These are phyloP conservation scores for Thymallus thymallus DNA, from an alignment of 2,113 vertebrate species.

Conservation along the genomic window DNA sequence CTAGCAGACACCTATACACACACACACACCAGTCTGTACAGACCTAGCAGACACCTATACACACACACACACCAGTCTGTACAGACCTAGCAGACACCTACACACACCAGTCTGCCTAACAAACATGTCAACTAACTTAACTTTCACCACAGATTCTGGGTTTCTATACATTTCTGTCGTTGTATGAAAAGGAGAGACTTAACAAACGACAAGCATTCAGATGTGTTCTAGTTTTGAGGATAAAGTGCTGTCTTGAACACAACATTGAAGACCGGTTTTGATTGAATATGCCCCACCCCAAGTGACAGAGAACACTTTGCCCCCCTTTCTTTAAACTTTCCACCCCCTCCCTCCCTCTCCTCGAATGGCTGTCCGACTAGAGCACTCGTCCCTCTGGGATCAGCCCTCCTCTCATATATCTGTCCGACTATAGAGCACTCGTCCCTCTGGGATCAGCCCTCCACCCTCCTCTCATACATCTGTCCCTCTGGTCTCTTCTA, in stretches of 20 bases:
- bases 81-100: too few relatives aligned
- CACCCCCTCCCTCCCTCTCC: slow-evolving; percentile 18
- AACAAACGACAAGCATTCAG: too few relatives aligned
- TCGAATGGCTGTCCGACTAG: slow-evolving; percentile 29
- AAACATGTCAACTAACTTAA: background rate
- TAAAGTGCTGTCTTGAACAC: too few relatives aligned
- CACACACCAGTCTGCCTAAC: background rate
- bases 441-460: slow-evolving; percentile 52
- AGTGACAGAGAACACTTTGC: background rate
- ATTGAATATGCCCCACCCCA: too few relatives aligned
- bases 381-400: slow-evolving; percentile 55
- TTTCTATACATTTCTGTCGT: too few relatives aligned
- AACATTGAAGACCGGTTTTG: too few relatives aligned
- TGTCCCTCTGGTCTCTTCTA: slow-evolving; percentile 50
- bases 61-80: too few relatives aligned
- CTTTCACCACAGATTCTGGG: background rate
- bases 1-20: too few relatives aligned
- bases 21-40: background rate
- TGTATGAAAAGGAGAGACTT: too few relatives aligned
- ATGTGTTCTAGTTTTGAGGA: too few relatives aligned
- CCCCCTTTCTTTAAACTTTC: background rate
- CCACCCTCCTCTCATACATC: slow-evolving; percentile 57
- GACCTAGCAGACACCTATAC: background rate
- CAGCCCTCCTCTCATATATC: slow-evolving; percentile 57
- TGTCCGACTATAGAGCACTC: slow-evolving; percentile 44